Evolutionary conservation across 2,113 vertebrate genomes (phyloP).

Genomic region (Oncorhynchus masou): DNA sequence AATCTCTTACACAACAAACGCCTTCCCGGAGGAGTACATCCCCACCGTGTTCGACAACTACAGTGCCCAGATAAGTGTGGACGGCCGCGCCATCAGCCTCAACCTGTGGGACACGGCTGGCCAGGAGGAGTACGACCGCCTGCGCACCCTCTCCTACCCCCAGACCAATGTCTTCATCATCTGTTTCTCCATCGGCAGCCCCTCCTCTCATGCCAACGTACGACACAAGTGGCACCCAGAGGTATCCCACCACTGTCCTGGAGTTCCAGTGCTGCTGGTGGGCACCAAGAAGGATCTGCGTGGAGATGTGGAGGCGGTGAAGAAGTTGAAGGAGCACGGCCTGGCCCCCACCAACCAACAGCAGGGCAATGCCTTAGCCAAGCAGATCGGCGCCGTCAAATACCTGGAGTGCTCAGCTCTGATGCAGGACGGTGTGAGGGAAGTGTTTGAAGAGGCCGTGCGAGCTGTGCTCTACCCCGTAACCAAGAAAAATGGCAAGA

Average conservation of each 20-base stretch:
- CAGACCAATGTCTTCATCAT: constrained; percentile 82
- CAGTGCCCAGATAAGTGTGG: constrained; percentile 80
- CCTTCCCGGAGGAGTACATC: constrained; percentile 83
- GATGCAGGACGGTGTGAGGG: constrained; percentile 76
- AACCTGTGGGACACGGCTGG: constrained; percentile 84
- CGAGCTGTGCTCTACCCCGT: constrained; percentile 78
- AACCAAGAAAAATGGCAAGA: constrained; percentile 78
- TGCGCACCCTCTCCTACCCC: constrained; percentile 78
- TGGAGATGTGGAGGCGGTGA: constrained; percentile 74
- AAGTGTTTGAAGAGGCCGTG: constrained; percentile 80
- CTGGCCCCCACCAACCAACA: constrained; percentile 75
- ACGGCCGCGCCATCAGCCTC: constrained; percentile 78
- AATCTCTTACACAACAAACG: constrained; percentile 82
- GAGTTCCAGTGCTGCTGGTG: constrained; percentile 78
- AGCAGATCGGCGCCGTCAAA: constrained; percentile 79
- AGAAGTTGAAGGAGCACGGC: constrained; percentile 81
- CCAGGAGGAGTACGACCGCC: constrained; percentile 81
- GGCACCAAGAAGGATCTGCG: constrained; percentile 81
- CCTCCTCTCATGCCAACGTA: constrained; percentile 80
- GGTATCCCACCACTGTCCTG: constrained; percentile 80
- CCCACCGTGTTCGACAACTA: constrained; percentile 85
- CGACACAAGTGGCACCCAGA: constrained; percentile 83
- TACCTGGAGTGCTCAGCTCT: constrained; percentile 81
- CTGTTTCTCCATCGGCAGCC: constrained; percentile 81
- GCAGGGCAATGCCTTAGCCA: constrained; percentile 76